phyloP scores from a whole-genome alignment of 2,888 invertebrate genomes.

The Trilocha varians region DNA sequence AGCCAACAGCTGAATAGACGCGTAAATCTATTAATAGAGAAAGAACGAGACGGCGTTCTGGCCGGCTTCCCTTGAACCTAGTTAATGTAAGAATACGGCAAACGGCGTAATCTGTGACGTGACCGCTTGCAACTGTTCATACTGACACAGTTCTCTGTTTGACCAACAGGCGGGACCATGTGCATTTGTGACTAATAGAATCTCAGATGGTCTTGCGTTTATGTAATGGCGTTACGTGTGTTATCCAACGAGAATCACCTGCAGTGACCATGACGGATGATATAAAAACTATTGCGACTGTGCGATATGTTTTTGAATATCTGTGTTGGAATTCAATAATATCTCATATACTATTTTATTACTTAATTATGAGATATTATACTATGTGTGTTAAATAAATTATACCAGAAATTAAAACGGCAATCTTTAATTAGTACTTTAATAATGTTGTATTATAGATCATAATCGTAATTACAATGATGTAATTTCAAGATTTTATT shows the following conservation, averaged over 20 bases:
- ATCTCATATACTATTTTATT: no score
- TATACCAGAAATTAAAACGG: no score
- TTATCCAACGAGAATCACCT: slow-evolving; percentile 22
- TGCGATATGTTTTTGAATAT: background rate
- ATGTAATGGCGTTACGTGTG: slow-evolving; percentile 28
- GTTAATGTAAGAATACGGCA: slow-evolving; percentile 37
- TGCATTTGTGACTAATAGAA: slow-evolving; percentile 46
- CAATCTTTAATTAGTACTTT: no score
- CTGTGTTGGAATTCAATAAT: background rate
- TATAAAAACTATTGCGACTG: background rate
- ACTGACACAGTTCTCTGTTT: slow-evolving; percentile 68
- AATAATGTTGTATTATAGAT: no score
- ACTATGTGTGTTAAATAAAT: no score
- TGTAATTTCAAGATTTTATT: no score
- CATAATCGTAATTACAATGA: no score
- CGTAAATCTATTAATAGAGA: slow-evolving; percentile 66
- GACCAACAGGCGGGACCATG: slow-evolving; percentile 59
- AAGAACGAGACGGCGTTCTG: slow-evolving; percentile 60
- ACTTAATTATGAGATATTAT: no score
- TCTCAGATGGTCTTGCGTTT: slow-evolving; percentile 39
- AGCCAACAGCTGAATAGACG: slow-evolving; percentile 63
- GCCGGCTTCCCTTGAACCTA: slow-evolving; percentile 72
- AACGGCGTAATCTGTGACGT: slow-evolving; percentile 60
- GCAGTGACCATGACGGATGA: slow-evolving; percentile 1
- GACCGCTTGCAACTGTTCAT: slow-evolving; percentile 51